Conservation (phyloP, 53 echinoderm and acorn worm species). For the Temnopleurus reevesii region DNA sequence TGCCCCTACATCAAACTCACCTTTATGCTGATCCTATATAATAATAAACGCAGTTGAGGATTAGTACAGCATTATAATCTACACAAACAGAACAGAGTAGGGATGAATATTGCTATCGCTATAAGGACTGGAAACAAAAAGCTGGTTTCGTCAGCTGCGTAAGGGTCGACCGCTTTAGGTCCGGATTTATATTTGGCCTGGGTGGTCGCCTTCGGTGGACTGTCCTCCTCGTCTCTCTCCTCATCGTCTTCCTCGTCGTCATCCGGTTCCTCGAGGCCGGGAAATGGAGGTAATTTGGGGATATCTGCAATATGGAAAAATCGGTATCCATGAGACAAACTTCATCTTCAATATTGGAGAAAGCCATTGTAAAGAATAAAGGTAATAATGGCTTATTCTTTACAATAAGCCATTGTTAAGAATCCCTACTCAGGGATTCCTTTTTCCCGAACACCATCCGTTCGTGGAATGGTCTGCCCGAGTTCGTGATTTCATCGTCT, state of each 20-base stretch:
- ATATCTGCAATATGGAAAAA: constrained; percentile 47
- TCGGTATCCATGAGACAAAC: neutral
- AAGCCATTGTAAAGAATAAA: no score
- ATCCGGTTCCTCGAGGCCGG: constrained; percentile 49
- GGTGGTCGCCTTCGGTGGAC: constrained; percentile 13
- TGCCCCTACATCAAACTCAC: no score
- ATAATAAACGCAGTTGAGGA: no score
- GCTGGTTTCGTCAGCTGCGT: constrained; percentile 93
- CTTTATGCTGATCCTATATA: no score
- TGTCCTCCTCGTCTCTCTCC: constrained; percentile 15
- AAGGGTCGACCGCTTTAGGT: constrained; percentile 92
- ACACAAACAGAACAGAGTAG: constrained; percentile 95
- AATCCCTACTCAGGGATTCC: no score
- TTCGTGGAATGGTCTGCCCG: no score
- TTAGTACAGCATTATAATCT: constrained; percentile 72
- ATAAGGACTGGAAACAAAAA: constrained; percentile 92
- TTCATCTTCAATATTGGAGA: neutral
- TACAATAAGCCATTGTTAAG: no score
- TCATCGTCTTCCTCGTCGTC: constrained; percentile 46
- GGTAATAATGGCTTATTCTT: no score
- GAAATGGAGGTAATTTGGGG: constrained; percentile 62
- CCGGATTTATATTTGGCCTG: constrained; percentile 80
- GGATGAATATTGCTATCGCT: constrained; percentile 94
- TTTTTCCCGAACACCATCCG: no score
- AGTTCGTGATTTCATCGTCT: no score